Evolutionary conservation across 2,797 vertebrate species (phyloP).

Genomic region (Paedocypris micromegethes): DNA sequence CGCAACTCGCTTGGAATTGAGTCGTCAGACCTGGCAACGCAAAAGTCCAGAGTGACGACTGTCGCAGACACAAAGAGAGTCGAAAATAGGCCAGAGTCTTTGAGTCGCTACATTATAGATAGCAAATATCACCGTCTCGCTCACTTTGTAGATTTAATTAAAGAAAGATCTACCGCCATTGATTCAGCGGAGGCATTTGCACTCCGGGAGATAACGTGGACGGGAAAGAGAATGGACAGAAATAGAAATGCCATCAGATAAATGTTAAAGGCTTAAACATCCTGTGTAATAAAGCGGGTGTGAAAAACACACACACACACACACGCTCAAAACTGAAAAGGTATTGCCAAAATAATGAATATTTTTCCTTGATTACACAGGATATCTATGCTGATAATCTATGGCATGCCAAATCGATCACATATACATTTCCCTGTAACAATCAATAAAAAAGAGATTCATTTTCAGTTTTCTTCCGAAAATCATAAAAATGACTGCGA

Average conservation of each 20-base stretch:
- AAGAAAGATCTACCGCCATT: constrained; percentile 13
- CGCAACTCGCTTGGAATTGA: constrained; percentile 51
- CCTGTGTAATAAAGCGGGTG: constrained; percentile 32
- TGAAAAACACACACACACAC: neutral
- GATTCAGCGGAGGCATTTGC: constrained; percentile 22
- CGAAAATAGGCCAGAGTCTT: constrained; percentile 5
- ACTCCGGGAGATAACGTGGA: constrained; percentile 26
- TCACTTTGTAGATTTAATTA: constrained; percentile 37
- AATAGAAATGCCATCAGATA: constrained; percentile 31
- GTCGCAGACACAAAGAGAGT: constrained; percentile 23
- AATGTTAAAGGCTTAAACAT: constrained; percentile 26
- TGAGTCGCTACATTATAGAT: constrained; percentile 22
- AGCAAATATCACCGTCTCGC: constrained; percentile 22
- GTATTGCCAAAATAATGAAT: too few species aligned
- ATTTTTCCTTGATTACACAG: too few species aligned
- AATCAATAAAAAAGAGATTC: too few species aligned
- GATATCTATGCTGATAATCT: too few species aligned
- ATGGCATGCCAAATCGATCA: too few species aligned
- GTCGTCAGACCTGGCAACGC: constrained; percentile 45
- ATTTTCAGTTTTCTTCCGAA: too few species aligned
- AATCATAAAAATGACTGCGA: too few species aligned
- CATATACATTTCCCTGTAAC: too few species aligned
- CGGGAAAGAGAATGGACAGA: neutral
- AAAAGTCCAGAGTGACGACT: constrained; percentile 24
- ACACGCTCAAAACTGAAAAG: too few species aligned